These are phyloP conservation scores for Atlantisia rogersi DNA, from an alignment of 2,113 vertebrate genomes.

Conservation along the genomic window DNA sequence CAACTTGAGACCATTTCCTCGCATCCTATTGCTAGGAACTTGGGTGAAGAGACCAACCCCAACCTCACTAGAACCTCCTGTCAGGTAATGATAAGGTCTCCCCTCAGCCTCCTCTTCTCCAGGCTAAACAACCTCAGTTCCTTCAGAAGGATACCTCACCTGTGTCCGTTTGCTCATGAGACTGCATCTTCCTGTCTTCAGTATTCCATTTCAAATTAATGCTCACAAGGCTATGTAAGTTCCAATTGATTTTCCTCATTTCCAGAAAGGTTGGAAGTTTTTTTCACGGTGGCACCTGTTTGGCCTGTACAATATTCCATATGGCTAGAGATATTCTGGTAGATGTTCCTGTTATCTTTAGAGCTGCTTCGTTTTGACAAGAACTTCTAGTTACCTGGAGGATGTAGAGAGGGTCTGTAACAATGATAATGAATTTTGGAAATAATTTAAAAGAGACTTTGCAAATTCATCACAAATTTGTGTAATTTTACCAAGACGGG, in stretches of 20 bases:
- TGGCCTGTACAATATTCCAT: background rate
- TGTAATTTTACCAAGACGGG: background rate
- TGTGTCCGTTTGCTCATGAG: background rate
- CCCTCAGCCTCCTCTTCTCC: too few relatives aligned
- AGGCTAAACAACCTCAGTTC: too few relatives aligned
- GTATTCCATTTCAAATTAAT: background rate
- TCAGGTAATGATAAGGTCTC: too few relatives aligned
- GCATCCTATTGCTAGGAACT: too few relatives aligned
- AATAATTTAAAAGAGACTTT: background rate
- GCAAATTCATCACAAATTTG: background rate
- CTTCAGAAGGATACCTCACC: background rate
- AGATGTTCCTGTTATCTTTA: background rate
- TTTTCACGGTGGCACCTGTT: background rate
- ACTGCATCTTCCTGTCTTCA: background rate
- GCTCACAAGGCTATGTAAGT: fast-evolving
- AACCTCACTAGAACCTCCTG: too few relatives aligned
- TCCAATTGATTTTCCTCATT: background rate
- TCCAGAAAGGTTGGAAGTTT: background rate
- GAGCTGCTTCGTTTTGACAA: background rate
- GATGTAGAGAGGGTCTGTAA: background rate
- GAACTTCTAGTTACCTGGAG: background rate
- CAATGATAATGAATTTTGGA: background rate
- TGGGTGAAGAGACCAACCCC: too few relatives aligned
- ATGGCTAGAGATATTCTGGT: background rate
- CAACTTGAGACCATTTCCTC: too few relatives aligned